Base-by-base conservation (phyloP, 2,113 vertebrate genomes). In the Carettochelys insculpta region DNA sequence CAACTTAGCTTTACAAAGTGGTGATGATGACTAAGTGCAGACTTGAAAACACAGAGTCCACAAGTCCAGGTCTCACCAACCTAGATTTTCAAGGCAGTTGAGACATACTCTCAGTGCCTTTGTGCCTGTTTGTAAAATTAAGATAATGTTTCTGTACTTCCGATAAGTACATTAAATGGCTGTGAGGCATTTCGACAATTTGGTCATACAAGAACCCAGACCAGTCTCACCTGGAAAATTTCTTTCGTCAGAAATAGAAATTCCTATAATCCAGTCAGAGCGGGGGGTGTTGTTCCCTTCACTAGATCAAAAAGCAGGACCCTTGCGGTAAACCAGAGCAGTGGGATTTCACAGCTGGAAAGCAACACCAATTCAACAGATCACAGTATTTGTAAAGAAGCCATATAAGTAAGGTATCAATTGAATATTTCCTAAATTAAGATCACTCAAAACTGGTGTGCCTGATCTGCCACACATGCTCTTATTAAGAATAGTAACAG, bases 241-340 rank as follows among this genome's bases (percentile, higher is more conserved):
- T 80, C 17, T 89, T 82, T 89, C 58, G 78, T 82, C 61, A 89
- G 81, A 90, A 94, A 86, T 1, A 73, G 20, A 8, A 76, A 79
- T 9, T 43, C 85, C 4, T n/a, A 38, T 65, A 65, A 65, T 5
- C 17, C 8, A 47, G 0, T 8, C 86, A 77, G 11, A 89, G 79
- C 1, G 0, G 80, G n/a, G 50, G 41, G 45, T 41, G 13, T 47
- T 5, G 47, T 91, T 90, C 6, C 3, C 77, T 6, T 79, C 50
- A 50, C 16, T 89, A 50, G 41, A 43, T 52, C 81, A 61, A 34
- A 61, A 85, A 80, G 17, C 34, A 90, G 51, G 22, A 19, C 48
- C 27, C 43, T 17, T 3, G 3, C 4, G 77, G 2, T 87, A 61
- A 87, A 92, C 47, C 24, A 78, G 83, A 86, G 77, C 83, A 13